Percentiles rank a stretch among this genome's conserved stretches.
These are phyloP conservation scores for Antedon bifida DNA, from an alignment of 35 echinoderm and acorn worm genomes.

Conservation along the genomic window DNA sequence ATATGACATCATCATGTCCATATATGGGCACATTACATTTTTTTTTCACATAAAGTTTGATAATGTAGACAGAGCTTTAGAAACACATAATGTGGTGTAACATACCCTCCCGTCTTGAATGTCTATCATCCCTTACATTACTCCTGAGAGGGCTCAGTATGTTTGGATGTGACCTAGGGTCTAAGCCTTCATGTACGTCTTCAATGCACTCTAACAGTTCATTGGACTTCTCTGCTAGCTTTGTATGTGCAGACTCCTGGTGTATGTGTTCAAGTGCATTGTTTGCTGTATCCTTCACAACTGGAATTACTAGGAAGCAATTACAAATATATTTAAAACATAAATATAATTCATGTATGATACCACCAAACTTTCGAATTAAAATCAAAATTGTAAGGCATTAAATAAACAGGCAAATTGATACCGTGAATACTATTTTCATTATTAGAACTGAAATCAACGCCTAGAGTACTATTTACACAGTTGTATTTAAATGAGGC, in stretches of 20 bases:
- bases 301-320: slow-evolving; percentile 45
- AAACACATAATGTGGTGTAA: too few relatives aligned
- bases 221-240: slow-evolving; percentile 40
- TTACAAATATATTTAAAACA: not conserved
- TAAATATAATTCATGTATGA: not conserved
- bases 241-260: slow-evolving; percentile 32
- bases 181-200: slow-evolving; percentile 25
- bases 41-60: too few relatives aligned
- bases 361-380: too few relatives aligned
- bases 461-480: too few relatives aligned
- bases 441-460: too few relatives aligned
- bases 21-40: too few relatives aligned
- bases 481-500: too few relatives aligned
- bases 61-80: too few relatives aligned
- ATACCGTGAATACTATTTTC: not conserved
- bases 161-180: slow-evolving; percentile 44
- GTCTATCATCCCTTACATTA: slow-evolving; percentile 9
- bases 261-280: slow-evolving; percentile 32
- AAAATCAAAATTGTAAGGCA: too few relatives aligned
- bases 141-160: slow-evolving; percentile 62
- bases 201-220: slow-evolving; percentile 61
- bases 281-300: slow-evolving; percentile 63
- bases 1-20: too few relatives aligned
- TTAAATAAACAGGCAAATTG: not conserved
- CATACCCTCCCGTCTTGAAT: too few relatives aligned